Percentiles rank a stretch among this genome's conserved stretches.
phyloP scores from a whole-genome alignment of 2,797 vertebrate species.

The Lagocephalus sceleratus region DNA sequence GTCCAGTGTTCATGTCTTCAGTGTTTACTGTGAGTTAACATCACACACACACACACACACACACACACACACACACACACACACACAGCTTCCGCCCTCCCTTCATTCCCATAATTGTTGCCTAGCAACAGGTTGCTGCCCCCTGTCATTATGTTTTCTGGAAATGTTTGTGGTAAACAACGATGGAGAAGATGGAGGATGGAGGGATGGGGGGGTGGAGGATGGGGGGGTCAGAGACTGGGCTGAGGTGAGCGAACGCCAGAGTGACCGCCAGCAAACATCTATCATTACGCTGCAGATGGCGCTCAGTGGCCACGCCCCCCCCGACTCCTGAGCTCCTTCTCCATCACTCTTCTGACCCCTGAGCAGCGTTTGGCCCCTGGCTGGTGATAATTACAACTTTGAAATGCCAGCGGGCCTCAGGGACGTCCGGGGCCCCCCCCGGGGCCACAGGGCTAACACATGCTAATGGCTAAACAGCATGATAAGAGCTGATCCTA shows the following conservation, averaged over 20 bases:
- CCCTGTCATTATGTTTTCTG: conserved; percentile 61
- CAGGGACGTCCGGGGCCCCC: conserved; percentile 24
- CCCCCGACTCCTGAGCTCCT: conserved; percentile 48
- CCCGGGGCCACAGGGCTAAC: conserved; percentile 51
- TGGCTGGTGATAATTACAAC: conserved; percentile 62
- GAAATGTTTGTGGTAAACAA: conserved; percentile 65
- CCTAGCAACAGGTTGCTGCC: conserved; percentile 58
- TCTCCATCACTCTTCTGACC: conserved; percentile 61
- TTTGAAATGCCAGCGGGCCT: conserved; percentile 59
- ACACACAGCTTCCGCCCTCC: conserved; percentile 10
- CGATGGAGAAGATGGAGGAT: conserved; percentile 8
- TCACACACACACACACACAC: conserved; percentile 7
- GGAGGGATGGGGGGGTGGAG: not conserved
- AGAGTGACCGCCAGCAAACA: conserved; percentile 39
- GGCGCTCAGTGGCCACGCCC: conserved; percentile 38
- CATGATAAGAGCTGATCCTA: conserved; percentile 35
- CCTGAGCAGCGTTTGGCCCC: conserved; percentile 54
- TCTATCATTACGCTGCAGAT: conserved; percentile 69
- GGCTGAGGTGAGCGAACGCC: conserved; percentile 31
- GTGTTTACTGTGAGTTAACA: conserved; percentile 19
- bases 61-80: conserved; percentile 12
- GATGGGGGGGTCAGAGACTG: conserved; percentile 1
- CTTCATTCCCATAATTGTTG: conserved; percentile 50
- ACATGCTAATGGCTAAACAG: conserved; percentile 66
- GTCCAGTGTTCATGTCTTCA: not conserved